Base-by-base conservation (phyloP, 1,140 invertebrate species). In the Drosophila oshimai region DNA sequence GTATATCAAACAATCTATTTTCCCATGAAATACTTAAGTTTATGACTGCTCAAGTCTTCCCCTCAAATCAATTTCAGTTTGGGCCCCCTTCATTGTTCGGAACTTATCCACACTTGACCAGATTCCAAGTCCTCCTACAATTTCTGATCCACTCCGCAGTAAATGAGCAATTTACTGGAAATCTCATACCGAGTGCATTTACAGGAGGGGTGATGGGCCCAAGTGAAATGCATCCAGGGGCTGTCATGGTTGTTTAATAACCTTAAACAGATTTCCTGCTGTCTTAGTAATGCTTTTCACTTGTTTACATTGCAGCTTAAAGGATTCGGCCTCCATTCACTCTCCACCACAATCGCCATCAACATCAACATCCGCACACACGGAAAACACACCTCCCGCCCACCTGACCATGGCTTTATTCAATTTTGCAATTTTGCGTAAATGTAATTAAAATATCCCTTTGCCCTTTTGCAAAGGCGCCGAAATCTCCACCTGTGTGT, bases 381-480 rank as follows among this genome's bases (percentile, higher is more conserved):
- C 28, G 20, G 3, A 29, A 34, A 34, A 44, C 13, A 1, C 18
- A 3, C 9, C n/a, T 18, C 39, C 29, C 28, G 2, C 31, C 33
- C 39, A 44, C 29, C 29, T 55, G 53, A 36, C 31, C 58, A 20
- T 50, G 62, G 70, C 74, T 45, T 74, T 79, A 84, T 86, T 75
- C 80, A 86, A 84, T 84, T 84, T 68, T 73, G 62, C 70, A 86
- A 75, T 86, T 75, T 65, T 84, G 79, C 79, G 80, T 86, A 84
- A 86, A 84, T 84, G 79, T 84, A 84, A 84, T 84, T 84, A 84
- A 84, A 84, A 86, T 86, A 84, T 75, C 80, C 80, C 64, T 84
- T 86, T 31, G 61, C 31, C 33, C 33, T 28, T 29, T 33, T 42
- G 74, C 76, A 64, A 76, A 83, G 78, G 78, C 73, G 65, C 70